These are phyloP conservation scores for Cheiracanthium punctorium DNA, from an alignment of 2,888 invertebrate species.

Conservation along the genomic window DNA sequence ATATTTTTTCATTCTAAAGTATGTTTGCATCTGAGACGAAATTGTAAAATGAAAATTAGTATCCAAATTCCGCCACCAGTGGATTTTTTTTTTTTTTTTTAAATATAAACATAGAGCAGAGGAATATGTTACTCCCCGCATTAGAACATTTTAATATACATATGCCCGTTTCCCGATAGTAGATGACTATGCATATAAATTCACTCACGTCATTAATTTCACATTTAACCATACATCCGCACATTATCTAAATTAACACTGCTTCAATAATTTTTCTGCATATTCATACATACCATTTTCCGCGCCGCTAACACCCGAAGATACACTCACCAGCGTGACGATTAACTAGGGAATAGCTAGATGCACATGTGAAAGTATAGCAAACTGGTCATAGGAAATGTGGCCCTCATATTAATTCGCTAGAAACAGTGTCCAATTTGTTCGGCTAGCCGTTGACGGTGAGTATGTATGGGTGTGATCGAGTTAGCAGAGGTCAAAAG, in stretches of 20 bases:
- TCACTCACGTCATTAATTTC: background rate
- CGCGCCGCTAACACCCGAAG: background rate
- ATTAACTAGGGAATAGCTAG: slow-evolving; percentile 11
- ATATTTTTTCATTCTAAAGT: too few species aligned
- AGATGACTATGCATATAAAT: too few species aligned
- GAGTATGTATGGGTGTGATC: slow-evolving; percentile 25
- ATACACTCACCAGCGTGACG: background rate
- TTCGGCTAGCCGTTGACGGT: slow-evolving; percentile 42
- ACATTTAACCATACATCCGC: background rate
- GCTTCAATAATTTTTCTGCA: background rate
- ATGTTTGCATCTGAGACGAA: too few species aligned
- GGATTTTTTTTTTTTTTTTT: too few species aligned
- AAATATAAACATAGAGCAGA: too few species aligned
- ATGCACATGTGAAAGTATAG: slow-evolving; percentile 27
- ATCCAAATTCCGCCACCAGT: too few species aligned
- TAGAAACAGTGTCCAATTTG: slow-evolving; percentile 54
- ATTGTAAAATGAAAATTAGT: too few species aligned
- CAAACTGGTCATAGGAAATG: slow-evolving; percentile 41
- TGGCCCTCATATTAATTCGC: slow-evolving; percentile 45
- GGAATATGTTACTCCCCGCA: too few species aligned
- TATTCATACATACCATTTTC: background rate
- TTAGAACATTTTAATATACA: too few species aligned
- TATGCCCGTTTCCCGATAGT: too few species aligned
- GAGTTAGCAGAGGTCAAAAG: slow-evolving; percentile 23
- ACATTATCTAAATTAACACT: background rate